A percentile compares a stretch with the other conserved stretches of the same genome.
phyloP scores from a whole-genome alignment of 2,797 vertebrate species.

The Percopsis omiscomaycus region DNA sequence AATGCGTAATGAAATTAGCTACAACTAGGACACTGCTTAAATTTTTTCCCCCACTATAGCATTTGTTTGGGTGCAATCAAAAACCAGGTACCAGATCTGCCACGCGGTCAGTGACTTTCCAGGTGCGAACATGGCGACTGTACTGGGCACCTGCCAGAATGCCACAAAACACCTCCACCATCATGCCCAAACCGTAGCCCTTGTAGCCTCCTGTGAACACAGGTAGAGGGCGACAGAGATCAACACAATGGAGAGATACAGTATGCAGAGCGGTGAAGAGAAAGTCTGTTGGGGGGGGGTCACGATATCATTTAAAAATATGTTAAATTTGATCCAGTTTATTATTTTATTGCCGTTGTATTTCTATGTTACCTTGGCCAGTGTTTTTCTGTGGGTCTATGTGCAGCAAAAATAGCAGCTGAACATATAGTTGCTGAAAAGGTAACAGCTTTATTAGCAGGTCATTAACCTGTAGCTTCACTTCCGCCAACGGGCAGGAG shows the following conservation, averaged over 20 bases:
- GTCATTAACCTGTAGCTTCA: slow-evolving; percentile 75
- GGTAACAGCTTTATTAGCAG: neutral
- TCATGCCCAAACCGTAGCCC: slow-evolving; percentile 78
- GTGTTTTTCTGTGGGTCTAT: no score
- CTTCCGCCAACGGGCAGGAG: slow-evolving; percentile 77
- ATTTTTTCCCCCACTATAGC: no score
- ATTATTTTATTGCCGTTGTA: no score
- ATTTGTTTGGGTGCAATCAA: no score
- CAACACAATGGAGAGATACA: neutral
- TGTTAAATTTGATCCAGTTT: no score
- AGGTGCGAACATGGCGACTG: slow-evolving; percentile 73
- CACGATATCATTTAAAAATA: no score
- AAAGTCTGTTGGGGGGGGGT: no score
- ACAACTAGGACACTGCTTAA: no score
- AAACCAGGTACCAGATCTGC: slow-evolving; percentile 71
- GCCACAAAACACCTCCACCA: slow-evolving; percentile 81
- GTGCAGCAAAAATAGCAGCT: neutral
- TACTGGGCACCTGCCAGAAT: slow-evolving; percentile 76
- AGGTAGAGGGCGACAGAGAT: slow-evolving; percentile 9
- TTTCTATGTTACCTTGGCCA: no score
- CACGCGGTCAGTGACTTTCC: slow-evolving; percentile 73
- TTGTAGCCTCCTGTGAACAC: slow-evolving; percentile 75
- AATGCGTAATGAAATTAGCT: no score
- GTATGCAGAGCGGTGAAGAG: neutral
- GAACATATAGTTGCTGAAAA: neutral